Base-by-base conservation (phyloP, 1,140 invertebrate genomes). In the Phortica variegata region DNA sequence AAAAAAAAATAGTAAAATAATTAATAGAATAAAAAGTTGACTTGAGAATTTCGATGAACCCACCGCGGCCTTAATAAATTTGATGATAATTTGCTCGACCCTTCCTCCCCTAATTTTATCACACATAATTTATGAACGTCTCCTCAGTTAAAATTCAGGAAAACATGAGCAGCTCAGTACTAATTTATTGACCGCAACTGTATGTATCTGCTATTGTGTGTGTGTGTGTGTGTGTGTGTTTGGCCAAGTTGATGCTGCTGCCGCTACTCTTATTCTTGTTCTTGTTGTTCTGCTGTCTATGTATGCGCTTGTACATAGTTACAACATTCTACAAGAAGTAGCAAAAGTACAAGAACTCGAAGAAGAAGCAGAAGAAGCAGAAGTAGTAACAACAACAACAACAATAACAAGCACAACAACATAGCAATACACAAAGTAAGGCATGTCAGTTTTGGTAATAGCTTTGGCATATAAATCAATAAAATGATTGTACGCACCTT, bases 401-500 rank as follows among this genome's bases (percentile, higher is more conserved):
- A 43, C 52, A 54, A 44, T 31, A 44, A 44, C 42, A 43, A 43
- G 12, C 16, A 17, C 26, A 17, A 29, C 17, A 31, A 23, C 20
- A 26, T 29, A n/a, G n/a, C n/a, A n/a, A n/a, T n/a, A 36, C 33
- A 4, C 18, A 21, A 18, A 34, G 33, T 34, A 54, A 52, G 46
- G 54, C 51, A 70, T 65, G 66, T 70, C 66, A 70, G 66, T 70
- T 68, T 44, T n/a, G n/a, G 66, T 70, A 70, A 70, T 70, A 70
- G 66, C 66, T 70, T 70, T 60, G 66, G 66, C 65, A 70, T 70
- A 70, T 70, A 70, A 70, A 70, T 70, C 66, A 70, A 70, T 70
- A 70, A 70, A 70, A 70, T 70, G 65, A 70, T 70, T 70, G 66
- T 70, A 70, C 65, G 66, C 65, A 70, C 66, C 66, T 70, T 70